Conservation (phyloP, 1,140 invertebrate species). For the Chelonus insularis region DNA sequence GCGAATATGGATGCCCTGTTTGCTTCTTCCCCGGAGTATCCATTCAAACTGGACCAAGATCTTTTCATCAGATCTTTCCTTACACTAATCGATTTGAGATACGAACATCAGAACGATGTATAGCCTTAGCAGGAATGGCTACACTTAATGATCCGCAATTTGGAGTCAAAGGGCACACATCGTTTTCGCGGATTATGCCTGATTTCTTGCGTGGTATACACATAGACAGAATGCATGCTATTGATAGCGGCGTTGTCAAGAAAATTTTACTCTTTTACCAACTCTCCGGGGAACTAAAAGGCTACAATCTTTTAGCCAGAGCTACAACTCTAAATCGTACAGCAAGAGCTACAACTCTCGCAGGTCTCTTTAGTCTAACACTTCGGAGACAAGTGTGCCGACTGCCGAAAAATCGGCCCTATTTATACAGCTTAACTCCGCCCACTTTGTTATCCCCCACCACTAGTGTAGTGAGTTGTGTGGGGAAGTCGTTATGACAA, state of each 20-base stretch:
- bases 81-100: not conserved
- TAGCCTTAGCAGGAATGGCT: slow-evolving; percentile 2
- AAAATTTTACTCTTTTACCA: slow-evolving; percentile 10
- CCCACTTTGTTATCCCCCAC: no score
- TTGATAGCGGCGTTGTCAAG: slow-evolving; percentile 30
- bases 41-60: slow-evolving; percentile 15
- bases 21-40: slow-evolving; percentile 20
- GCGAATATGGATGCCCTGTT: no score
- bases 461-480: no score
- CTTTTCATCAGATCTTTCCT: no score
- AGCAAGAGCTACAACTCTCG: not conserved
- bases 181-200: slow-evolving; percentile 26
- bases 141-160: slow-evolving; percentile 11
- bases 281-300: no score
- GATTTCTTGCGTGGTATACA: slow-evolving; percentile 31
- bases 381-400: no score
- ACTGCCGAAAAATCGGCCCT: no score
- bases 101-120: slow-evolving; percentile 15
- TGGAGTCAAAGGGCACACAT: slow-evolving; percentile 27
- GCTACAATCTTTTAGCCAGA: no score
- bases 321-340: no score
- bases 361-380: no score
- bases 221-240: slow-evolving; percentile 34
- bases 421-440: no score
- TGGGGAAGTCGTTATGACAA: no score